Evolutionary conservation across 2,113 vertebrate species (phyloP).

Genomic region (Pimephales promelas): DNA sequence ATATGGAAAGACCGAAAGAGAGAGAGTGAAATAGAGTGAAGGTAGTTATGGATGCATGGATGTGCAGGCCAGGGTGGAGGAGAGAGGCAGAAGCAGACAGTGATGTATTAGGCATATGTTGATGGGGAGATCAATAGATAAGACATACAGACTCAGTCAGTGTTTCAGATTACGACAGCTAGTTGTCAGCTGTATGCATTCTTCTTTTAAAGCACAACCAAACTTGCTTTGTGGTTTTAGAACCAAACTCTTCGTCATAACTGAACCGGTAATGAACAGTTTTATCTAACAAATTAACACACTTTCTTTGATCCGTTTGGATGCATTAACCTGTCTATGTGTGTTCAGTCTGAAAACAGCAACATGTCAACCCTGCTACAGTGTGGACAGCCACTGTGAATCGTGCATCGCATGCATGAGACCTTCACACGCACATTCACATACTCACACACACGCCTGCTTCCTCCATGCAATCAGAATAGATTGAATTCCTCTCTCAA

Average conservation of each 20-base stretch:
- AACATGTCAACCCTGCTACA: too few relatives aligned
- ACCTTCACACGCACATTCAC: background rate
- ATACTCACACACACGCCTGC: background rate
- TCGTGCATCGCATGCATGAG: background rate
- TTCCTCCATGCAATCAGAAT: slow-evolving; percentile 31
- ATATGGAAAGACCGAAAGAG: background rate
- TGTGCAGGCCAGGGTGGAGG: background rate
- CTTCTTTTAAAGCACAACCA: background rate
- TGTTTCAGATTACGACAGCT: background rate
- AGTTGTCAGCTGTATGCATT: background rate
- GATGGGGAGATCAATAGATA: slow-evolving; percentile 45
- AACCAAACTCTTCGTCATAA: background rate
- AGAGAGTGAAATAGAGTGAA: background rate
- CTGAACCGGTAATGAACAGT: background rate
- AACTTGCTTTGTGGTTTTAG: background rate
- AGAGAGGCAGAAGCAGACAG: slow-evolving; percentile 25
- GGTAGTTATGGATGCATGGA: slow-evolving; percentile 28
- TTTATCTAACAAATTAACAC: background rate
- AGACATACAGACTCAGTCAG: background rate
- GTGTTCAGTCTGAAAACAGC: too few relatives aligned
- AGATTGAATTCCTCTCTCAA: slow-evolving; percentile 21
- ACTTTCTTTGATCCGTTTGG: too few relatives aligned
- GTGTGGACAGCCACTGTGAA: slow-evolving; percentile 4
- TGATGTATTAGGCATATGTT: slow-evolving; percentile 53
- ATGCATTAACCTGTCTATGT: too few relatives aligned